Evolutionary conservation across 2,888 invertebrate species (phyloP).

Genomic region (Tetrapedia diversipes): DNA sequence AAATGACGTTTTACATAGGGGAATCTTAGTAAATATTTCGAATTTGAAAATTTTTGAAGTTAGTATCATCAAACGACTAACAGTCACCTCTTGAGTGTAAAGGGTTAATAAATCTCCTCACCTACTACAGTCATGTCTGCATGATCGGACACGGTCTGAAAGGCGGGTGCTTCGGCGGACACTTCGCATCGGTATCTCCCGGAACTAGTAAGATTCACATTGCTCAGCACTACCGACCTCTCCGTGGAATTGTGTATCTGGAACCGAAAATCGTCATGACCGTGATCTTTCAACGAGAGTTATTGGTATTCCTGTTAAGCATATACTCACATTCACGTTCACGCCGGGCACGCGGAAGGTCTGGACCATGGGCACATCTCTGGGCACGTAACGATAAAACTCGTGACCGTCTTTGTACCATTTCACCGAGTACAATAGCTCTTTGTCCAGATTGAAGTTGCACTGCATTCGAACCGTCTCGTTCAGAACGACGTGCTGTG

Average conservation of each 20-base stretch:
- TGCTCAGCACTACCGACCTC: slow-evolving; percentile 86
- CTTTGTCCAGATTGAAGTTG: slow-evolving; percentile 82
- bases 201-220: slow-evolving; percentile 86
- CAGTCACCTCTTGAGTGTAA: too few relatives aligned
- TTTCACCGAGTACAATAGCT: slow-evolving; percentile 82
- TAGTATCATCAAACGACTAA: too few relatives aligned
- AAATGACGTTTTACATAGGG: too few relatives aligned
- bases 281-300: too few relatives aligned
- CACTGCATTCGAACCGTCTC: slow-evolving; percentile 83
- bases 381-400: slow-evolving; percentile 82
- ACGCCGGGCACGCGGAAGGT: slow-evolving; percentile 81
- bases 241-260: slow-evolving; percentile 88
- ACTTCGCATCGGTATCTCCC: slow-evolving; percentile 89
- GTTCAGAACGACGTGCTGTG: slow-evolving; percentile 81
- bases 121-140: slow-evolving; percentile 88
- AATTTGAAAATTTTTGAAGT: too few relatives aligned
- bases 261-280: background rate
- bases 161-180: slow-evolving; percentile 88
- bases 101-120: slow-evolving; percentile 76
- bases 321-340: slow-evolving; percentile 81
- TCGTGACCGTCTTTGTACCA: slow-evolving; percentile 83
- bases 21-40: too few relatives aligned
- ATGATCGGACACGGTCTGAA: slow-evolving; percentile 88
- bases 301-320: background rate
- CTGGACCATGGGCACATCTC: slow-evolving; percentile 81